phyloP scores from a whole-genome alignment of 1,140 invertebrate species.

The Drosophila bocqueti region DNA sequence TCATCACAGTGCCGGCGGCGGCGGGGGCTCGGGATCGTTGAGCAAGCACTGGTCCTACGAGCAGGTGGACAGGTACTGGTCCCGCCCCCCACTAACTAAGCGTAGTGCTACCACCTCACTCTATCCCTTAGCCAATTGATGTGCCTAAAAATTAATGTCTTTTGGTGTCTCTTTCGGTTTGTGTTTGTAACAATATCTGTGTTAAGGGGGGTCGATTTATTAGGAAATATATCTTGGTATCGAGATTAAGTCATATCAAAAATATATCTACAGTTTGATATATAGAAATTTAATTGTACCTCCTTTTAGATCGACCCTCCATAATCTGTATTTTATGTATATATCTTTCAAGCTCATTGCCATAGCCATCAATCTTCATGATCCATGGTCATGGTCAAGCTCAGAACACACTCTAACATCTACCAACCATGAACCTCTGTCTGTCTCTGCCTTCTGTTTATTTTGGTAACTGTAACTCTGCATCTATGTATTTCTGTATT shows the following conservation, averaged over 20 bases:
- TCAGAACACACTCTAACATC: slow-evolving; percentile 37
- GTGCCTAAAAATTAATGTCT: slow-evolving; percentile 42
- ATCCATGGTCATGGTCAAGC: slow-evolving; percentile 25
- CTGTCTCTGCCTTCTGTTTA: slow-evolving; percentile 41
- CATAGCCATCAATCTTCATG: slow-evolving; percentile 29
- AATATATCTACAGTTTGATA: too few relatives aligned
- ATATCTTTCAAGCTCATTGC: slow-evolving; percentile 49
- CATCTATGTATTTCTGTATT: slow-evolving; percentile 42
- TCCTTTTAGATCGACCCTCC: slow-evolving; percentile 7
- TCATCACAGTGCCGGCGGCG: slow-evolving; percentile 86
- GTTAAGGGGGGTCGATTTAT: slow-evolving; percentile 18
- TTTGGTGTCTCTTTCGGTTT: slow-evolving; percentile 48
- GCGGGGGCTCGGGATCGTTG: slow-evolving; percentile 71
- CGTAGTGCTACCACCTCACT: slow-evolving; percentile 31
- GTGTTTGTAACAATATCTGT: slow-evolving; percentile 34
- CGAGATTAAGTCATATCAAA: too few relatives aligned
- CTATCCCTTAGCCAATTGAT: slow-evolving; percentile 30
- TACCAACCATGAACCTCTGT: slow-evolving; percentile 39
- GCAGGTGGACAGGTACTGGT: slow-evolving; percentile 82
- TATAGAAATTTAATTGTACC: neutral
- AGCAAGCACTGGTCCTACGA: slow-evolving; percentile 84
- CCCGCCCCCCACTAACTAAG: slow-evolving; percentile 48
- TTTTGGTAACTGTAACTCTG: slow-evolving; percentile 46
- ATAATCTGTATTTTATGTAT: slow-evolving; percentile 25
- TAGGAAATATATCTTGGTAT: neutral